A percentile compares a stretch with the other conserved stretches of the same genome.
Conservation (phyloP, 2,113 vertebrate genomes). For the Nycticryphes semicollaris region DNA sequence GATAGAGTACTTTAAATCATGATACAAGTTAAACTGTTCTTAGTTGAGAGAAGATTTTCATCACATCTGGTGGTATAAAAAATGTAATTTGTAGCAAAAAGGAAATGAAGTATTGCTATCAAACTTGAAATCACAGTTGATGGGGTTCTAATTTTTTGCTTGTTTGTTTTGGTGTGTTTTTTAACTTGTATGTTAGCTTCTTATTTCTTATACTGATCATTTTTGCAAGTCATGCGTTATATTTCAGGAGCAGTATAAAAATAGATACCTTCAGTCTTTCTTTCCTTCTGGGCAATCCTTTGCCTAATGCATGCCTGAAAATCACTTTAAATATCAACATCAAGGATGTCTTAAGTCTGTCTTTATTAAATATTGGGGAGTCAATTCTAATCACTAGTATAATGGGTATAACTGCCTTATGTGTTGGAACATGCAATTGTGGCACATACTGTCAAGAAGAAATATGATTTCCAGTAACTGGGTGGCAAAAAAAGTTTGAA, state of each 20-base stretch:
- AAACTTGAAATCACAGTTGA: slow-evolving; percentile 34
- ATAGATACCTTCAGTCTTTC: background rate
- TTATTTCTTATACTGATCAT: background rate
- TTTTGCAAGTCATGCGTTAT: background rate
- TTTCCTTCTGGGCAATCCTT: background rate
- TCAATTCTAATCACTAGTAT: background rate
- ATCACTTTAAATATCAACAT: background rate
- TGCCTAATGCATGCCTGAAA: background rate
- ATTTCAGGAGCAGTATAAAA: background rate
- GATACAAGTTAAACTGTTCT: background rate
- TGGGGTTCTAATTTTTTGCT: background rate
- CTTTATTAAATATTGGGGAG: background rate
- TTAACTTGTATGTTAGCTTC: background rate
- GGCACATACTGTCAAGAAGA: background rate
- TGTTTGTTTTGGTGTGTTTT: background rate
- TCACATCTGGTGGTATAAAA: slow-evolving; percentile 27
- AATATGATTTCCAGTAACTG: background rate
- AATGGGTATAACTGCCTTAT: background rate
- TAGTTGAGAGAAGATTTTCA: slow-evolving; percentile 10
- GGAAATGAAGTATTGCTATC: slow-evolving; percentile 19
- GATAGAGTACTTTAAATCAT: background rate
- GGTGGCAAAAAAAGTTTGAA: background rate
- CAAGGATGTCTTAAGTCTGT: background rate
- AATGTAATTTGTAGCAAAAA: slow-evolving; percentile 46
- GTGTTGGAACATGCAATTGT: background rate